Evolutionary conservation across 1,140 invertebrate genomes (phyloP), one percentile per base, ranked within the genome.

Genomic region (Solen grandis): DNA sequence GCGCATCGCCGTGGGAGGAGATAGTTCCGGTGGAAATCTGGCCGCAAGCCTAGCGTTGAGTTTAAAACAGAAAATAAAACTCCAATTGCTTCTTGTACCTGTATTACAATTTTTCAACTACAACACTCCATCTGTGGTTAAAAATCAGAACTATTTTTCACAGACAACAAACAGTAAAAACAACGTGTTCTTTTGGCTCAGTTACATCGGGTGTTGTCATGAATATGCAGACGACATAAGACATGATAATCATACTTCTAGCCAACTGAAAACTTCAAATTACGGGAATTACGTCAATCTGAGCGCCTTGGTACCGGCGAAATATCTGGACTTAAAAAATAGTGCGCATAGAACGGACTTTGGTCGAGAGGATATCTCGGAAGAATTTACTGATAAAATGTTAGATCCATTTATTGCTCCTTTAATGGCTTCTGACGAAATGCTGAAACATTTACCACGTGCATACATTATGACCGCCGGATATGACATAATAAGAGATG

Each of bases 21-120:
- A 87, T 52, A 85, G 80, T 72, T 75, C 85, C n/a, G 86, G 86
- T 27, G 86, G 85, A n/a, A 87, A 87, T 75, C 74, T 85, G 29
- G 81, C 81, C 14, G 84, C 84, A 27, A 82, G 76, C 46, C 86
- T 88, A n/a, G 38, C 78, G 27, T 52, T 81, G 0, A n/a, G 74
- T 27, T 35, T 86, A 31, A 75, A 72, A 38, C 60, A 82, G 19
- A 62, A 75, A 19, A 63, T 85, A 16, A 68, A 62, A 62, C 60
- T 83, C 14, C 87, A 89, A 70, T 36, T 87, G 13, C 79, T 89
- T 16, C 84, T 88, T 16, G 82, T 84, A 41, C 85, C 85, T 16
- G 69, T 73, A 33, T 41, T 86, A 16, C 87, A 88, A 59, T 65
- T 75, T 13, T 75, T 88, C 25, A 78, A 83, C 41, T 84, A 82